Evolutionary conservation across 1,140 invertebrate species (phyloP), one percentile per base, ranked within the genome.

Genomic region (Drosophila lacertosa): DNA sequence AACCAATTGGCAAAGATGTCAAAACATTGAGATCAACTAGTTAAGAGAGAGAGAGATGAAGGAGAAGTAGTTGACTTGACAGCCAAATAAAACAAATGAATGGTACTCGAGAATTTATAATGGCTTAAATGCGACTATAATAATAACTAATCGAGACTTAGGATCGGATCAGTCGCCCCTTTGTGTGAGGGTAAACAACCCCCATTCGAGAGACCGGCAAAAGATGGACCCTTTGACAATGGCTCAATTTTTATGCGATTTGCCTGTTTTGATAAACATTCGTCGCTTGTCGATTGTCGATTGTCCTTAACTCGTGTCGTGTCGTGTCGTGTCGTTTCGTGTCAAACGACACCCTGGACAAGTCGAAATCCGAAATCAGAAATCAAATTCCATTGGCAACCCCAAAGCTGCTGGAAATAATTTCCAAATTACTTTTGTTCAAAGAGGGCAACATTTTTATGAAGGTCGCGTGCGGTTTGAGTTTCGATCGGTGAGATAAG

Each of bases 171-270:
- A 40, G 44, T 13, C 47, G 62, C 33, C 45, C 58, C 51, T 65
- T 53, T 44, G 10, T 32, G 33, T 37, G 20, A 64, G 33, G 16
- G 35, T 57, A 48, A 59, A 33, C 67, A 62, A 48, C 32, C 69
- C 62, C 37, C 58, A 50, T 13, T 18, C 20, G 11, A 20, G n/a
- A 57, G n/a, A 15, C 15, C 2, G 10, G 0, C 13, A 4, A 6
- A 44, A 35, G 22, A 63, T 53, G 53, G 50, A 67, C 78, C 76
- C 71, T 18, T 68, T 65, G 72, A 86, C 81, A 86, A 84, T 84
- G 81, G 81, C 81, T 84, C 81, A 86, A 86, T 86, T 84, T 84
- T 84, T 80, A 86, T 84, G 81, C 73, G 81, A 84, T 84, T 84
- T 84, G 57, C 77, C 86, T 84, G 81, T 81, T 84, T 77, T 77